Evolutionary conservation across 2,113 vertebrate genomes (phyloP).

Genomic region (Lophura nycthemera): DNA sequence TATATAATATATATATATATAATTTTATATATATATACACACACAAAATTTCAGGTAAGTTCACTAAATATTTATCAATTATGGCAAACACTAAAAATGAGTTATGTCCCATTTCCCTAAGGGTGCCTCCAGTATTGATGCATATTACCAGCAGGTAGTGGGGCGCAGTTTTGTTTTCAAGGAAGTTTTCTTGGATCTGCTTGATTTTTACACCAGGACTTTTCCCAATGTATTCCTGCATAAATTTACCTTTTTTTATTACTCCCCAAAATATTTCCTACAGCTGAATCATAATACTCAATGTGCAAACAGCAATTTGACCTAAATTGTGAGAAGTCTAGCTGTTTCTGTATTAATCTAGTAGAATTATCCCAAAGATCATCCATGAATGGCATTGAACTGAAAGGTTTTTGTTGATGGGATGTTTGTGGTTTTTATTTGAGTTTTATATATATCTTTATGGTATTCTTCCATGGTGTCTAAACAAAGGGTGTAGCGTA

Average conservation of each 20-base stretch:
- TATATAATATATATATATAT: too few relatives aligned
- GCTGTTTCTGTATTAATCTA: neutral
- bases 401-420: neutral
- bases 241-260: neutral
- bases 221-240: constrained; percentile 23
- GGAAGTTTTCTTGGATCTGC: neutral
- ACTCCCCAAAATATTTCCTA: neutral
- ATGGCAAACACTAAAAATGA: neutral
- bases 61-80: too few relatives aligned
- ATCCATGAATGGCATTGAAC: neutral
- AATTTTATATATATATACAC: too few relatives aligned
- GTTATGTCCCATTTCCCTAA: neutral
- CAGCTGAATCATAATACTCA: constrained; percentile 8
- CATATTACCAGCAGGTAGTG: constrained; percentile 7
- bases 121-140: neutral
- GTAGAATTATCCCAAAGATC: neutral
- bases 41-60: too few relatives aligned
- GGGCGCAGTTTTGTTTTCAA: neutral
- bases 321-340: neutral
- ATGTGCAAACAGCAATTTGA: neutral
- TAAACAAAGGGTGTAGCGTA: neutral
- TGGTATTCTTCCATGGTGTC: neutral
- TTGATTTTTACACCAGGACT: neutral
- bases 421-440: too few relatives aligned
- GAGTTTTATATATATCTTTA: neutral